phyloP scores from a whole-genome alignment of 2,888 invertebrate genomes.

The Dioctria rufipes region DNA sequence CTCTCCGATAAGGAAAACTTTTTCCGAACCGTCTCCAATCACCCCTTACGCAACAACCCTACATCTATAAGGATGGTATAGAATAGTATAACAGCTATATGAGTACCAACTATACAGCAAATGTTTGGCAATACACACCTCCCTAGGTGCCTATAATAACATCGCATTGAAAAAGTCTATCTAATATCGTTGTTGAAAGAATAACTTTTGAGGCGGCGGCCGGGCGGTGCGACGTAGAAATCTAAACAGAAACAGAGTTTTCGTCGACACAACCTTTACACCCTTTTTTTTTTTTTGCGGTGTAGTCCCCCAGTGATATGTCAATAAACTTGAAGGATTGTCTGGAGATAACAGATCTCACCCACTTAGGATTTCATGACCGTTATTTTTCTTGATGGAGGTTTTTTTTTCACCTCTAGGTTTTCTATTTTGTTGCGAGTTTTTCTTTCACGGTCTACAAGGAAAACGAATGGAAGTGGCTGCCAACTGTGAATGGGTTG shows the following conservation, averaged over 20 bases:
- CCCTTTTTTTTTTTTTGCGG: slow-evolving; percentile 1
- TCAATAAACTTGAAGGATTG: slow-evolving; percentile 42
- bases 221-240: background rate
- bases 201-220: slow-evolving; percentile 18
- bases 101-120: no score
- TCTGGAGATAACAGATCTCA: slow-evolving; percentile 22
- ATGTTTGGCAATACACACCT: background rate
- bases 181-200: slow-evolving; percentile 9
- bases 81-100: no score
- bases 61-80: no score
- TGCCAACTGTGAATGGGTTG: no score
- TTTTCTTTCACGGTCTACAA: no score
- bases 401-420: no score
- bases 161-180: slow-evolving; percentile 8
- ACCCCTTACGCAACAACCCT: no score
- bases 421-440: no score
- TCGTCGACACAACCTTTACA: slow-evolving; percentile 7
- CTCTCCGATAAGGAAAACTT: slow-evolving; percentile 9
- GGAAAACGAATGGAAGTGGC: no score
- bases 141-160: slow-evolving; percentile 3
- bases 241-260: slow-evolving; percentile 5
- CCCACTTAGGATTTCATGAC: slow-evolving; percentile 33
- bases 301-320: slow-evolving; percentile 24
- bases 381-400: slow-evolving; percentile 31
- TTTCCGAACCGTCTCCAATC: background rate